Conservation (phyloP, 2,888 invertebrate genomes). For the Eledona agricola region DNA sequence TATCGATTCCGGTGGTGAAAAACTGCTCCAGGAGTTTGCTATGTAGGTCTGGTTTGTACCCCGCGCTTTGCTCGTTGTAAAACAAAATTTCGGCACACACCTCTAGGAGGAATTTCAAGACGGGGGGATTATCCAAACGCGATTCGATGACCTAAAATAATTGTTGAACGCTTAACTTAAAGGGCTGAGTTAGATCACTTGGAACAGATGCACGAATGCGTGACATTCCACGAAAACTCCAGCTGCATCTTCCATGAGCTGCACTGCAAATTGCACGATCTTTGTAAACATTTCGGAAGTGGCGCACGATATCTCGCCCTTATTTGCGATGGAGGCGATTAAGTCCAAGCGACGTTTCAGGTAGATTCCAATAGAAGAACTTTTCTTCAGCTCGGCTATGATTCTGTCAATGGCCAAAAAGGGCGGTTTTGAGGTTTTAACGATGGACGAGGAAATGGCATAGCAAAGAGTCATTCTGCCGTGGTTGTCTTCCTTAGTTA, state of each 20-base stretch:
- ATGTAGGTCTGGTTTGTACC: conserved; percentile 37
- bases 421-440: conserved; percentile 51
- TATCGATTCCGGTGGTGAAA: conserved; percentile 31
- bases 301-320: conserved; percentile 41
- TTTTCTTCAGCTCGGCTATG: conserved; percentile 46
- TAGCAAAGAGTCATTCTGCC: conserved; percentile 60
- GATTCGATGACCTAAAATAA: conserved; percentile 35
- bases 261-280: conserved; percentile 55
- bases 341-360: conserved; percentile 54
- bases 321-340: conserved; percentile 42
- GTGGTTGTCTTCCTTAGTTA: conserved; percentile 55
- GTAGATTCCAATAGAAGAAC: conserved; percentile 51
- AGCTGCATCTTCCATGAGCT: conserved; percentile 50
- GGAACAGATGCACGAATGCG: conserved; percentile 49
- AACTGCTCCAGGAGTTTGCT: conserved; percentile 37
- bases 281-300: conserved; percentile 51
- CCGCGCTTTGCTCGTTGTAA: conserved; percentile 42
- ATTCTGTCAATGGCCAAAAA: conserved; percentile 52
- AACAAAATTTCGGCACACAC: conserved; percentile 37
- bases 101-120: conserved; percentile 28
- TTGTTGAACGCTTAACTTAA: conserved; percentile 28
- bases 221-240: conserved; percentile 52
- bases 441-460: conserved; percentile 57
- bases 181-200: conserved; percentile 9
- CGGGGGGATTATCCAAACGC: conserved; percentile 8